A percentile compares a stretch with the other conserved stretches of the same genome.
Conservation (phyloP, 2,797 vertebrate genomes). For the Mus caroli region DNA sequence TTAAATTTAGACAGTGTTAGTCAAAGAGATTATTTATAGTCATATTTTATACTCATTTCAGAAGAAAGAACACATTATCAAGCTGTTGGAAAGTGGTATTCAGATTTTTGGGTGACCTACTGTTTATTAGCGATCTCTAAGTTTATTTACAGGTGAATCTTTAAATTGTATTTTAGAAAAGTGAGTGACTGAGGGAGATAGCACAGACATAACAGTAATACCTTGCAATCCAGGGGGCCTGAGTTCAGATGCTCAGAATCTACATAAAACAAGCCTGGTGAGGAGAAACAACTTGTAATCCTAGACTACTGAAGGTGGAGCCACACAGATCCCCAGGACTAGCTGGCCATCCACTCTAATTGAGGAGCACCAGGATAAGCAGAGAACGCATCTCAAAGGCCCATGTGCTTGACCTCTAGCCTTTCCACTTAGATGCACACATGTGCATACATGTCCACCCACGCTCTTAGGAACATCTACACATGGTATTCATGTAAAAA, state of each 20-base stretch:
- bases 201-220: neutral
- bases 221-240: neutral
- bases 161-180: neutral
- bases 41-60: neutral
- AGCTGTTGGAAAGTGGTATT: neutral
- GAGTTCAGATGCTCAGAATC: neutral
- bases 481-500: neutral
- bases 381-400: neutral
- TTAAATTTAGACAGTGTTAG: slow-evolving; percentile 24
- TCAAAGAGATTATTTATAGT: slow-evolving; percentile 40
- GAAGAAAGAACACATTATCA: neutral
- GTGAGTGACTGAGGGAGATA: neutral
- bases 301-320: neutral
- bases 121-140: neutral
- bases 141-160: neutral
- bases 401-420: neutral
- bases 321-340: neutral
- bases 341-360: neutral
- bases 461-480: neutral
- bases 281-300: neutral
- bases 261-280: neutral
- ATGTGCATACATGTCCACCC: neutral
- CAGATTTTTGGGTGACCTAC: no score
- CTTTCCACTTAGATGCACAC: neutral
- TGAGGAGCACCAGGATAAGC: neutral